Conservation (phyloP, 2,113 vertebrate species). For the Nymphicus hollandicus region DNA sequence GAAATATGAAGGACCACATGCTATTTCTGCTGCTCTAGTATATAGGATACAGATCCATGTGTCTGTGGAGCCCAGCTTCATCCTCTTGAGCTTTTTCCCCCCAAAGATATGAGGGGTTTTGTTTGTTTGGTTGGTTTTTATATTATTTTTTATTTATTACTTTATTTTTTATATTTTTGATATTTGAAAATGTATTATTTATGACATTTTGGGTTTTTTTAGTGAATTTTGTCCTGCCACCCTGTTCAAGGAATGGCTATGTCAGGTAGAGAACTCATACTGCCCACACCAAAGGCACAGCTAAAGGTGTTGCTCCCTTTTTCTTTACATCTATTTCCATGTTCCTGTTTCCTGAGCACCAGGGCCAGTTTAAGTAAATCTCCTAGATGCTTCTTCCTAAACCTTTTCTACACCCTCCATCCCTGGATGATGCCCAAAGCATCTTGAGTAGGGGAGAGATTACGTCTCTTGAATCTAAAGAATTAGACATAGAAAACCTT, state of each 20-base stretch:
- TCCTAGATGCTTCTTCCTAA: background rate
- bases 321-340: background rate
- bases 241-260: background rate
- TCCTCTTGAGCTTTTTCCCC: background rate
- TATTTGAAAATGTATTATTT: background rate
- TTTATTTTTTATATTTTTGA: background rate
- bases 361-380: background rate
- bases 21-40: background rate
- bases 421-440: background rate
- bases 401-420: background rate
- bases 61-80: background rate
- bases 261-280: background rate
- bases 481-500: background rate
- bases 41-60: accelerated
- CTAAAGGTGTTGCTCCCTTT: background rate
- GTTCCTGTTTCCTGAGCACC: background rate
- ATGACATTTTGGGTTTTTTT: background rate
- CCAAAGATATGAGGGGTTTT: background rate
- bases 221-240: background rate
- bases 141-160: background rate
- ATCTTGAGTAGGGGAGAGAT: background rate
- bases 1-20: background rate
- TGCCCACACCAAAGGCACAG: background rate
- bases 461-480: background rate
- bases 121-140: background rate